phyloP scores from a whole-genome alignment of 30 jellyfish, hydroid and myxozoan species.

The Turritopsis rubra region DNA sequence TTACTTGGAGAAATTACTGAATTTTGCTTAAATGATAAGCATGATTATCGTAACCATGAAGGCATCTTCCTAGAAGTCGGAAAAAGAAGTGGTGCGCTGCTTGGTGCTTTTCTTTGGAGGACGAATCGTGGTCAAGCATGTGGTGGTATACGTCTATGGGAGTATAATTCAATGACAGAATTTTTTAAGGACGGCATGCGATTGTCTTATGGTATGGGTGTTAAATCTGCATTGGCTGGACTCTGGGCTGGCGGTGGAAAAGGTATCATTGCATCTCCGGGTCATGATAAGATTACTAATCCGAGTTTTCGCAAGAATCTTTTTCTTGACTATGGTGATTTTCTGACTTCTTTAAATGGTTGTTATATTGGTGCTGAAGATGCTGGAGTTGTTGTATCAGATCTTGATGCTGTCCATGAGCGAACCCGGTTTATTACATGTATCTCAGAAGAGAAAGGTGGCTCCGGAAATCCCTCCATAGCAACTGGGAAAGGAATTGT shows the following conservation, averaged over 20 bases:
- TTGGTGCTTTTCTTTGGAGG: slow-evolving; percentile 81
- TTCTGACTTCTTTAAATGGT: slow-evolving; percentile 78
- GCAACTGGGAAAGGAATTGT: slow-evolving; percentile 92
- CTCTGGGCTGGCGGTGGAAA: slow-evolving; percentile 99
- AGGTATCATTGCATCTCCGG: slow-evolving; percentile 89
- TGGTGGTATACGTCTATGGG: slow-evolving; percentile 88
- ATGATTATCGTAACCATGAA: slow-evolving; percentile 60
- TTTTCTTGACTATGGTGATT: slow-evolving; percentile 84
- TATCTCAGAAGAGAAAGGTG: slow-evolving; percentile 71
- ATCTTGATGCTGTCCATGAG: slow-evolving; percentile 59
- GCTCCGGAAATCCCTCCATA: slow-evolving; percentile 85
- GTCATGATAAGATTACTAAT: slow-evolving; percentile 42
- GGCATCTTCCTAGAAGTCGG: slow-evolving; percentile 79
- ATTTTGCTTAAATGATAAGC: slow-evolving; percentile 45
- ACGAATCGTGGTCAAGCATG: slow-evolving; percentile 93
- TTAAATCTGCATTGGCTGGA: slow-evolving; percentile 88
- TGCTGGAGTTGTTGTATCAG: slow-evolving; percentile 76
- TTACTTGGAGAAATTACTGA: slow-evolving; percentile 27
- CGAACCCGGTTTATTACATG: slow-evolving; percentile 76
- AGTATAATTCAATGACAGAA: slow-evolving; percentile 59
- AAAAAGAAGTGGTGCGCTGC: slow-evolving; percentile 67
- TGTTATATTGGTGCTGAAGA: slow-evolving; percentile 93
- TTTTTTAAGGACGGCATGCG: slow-evolving; percentile 71
- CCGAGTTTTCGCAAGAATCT: slow-evolving; percentile 69
- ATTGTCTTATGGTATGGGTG: slow-evolving; percentile 90